These are phyloP conservation scores for Tor tambroides DNA, from an alignment of 2,113 vertebrate species.

Conservation along the genomic window DNA sequence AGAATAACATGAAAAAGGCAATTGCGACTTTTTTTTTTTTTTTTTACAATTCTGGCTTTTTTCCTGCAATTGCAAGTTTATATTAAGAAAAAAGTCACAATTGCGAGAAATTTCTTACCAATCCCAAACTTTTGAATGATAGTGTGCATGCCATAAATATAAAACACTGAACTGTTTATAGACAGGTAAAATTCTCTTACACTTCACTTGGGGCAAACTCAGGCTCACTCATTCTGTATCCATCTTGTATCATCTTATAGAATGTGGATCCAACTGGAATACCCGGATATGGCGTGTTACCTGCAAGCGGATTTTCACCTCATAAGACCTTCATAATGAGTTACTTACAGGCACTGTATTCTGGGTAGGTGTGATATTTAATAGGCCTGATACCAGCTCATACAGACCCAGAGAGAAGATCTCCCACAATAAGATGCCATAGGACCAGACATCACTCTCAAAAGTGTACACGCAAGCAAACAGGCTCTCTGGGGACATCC, in stretches of 20 bases:
- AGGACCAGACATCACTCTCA: conserved; percentile 92
- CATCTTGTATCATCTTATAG: conserved; percentile 97
- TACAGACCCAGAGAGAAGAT: conserved; percentile 94
- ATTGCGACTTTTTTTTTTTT: too few relatives aligned
- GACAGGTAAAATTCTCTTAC: conserved; percentile 72
- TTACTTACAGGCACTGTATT: neutral
- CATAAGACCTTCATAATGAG: neutral
- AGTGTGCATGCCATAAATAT: neutral
- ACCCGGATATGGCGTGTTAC: conserved; percentile 95
- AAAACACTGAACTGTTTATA: neutral
- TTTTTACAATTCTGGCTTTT: too few relatives aligned
- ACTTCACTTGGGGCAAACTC: conserved; percentile 89
- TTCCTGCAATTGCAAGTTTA: too few relatives aligned
- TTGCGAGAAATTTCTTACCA: neutral
- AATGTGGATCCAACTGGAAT: conserved; percentile 94
- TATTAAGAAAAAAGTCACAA: too few relatives aligned
- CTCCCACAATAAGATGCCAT: conserved; percentile 97
- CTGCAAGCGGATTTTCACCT: conserved; percentile 69
- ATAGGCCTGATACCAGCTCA: neutral
- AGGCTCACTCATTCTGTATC: conserved; percentile 92
- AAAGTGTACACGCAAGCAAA: conserved; percentile 96
- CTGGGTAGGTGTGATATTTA: neutral
- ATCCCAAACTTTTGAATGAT: neutral
- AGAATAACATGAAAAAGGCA: too few relatives aligned
- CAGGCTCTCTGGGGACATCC: conserved; percentile 99